These are phyloP conservation scores for Mythimna impura DNA, from an alignment of 2,888 invertebrate genomes.

Conservation along the genomic window DNA sequence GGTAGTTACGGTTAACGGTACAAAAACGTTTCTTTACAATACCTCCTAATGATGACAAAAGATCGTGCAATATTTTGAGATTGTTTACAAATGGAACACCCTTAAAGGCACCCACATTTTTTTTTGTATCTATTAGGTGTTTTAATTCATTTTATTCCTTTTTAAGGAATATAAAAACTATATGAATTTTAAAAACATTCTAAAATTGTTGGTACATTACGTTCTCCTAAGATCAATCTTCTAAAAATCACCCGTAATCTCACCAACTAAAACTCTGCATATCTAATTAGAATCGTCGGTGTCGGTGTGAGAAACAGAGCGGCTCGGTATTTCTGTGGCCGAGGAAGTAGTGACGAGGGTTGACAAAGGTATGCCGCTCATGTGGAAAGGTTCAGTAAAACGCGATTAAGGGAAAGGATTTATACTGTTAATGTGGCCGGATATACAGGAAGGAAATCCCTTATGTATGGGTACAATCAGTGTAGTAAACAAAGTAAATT, in stretches of 20 bases:
- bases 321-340: constrained; percentile 32
- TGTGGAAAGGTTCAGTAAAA: constrained; percentile 35
- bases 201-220: background rate
- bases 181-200: too few relatives aligned
- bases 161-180: too few relatives aligned
- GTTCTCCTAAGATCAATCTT: constrained; percentile 16
- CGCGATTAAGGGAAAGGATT: constrained; percentile 46
- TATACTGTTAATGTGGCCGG: constrained; percentile 27
- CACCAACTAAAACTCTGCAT: constrained; percentile 18
- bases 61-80: too few relatives aligned
- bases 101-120: too few relatives aligned
- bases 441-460: background rate
- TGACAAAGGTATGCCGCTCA: constrained; percentile 41
- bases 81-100: too few relatives aligned
- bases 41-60: too few relatives aligned
- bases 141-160: too few relatives aligned
- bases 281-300: constrained; percentile 11
- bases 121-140: too few relatives aligned
- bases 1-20: too few relatives aligned
- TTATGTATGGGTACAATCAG: background rate
- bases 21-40: too few relatives aligned
- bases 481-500: background rate
- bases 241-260: constrained; percentile 2
- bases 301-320: constrained; percentile 14
- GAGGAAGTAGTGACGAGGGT: constrained; percentile 44